These are phyloP conservation scores for Crocallis elinguaria DNA, from an alignment of 2,888 invertebrate species.

Conservation along the genomic window DNA sequence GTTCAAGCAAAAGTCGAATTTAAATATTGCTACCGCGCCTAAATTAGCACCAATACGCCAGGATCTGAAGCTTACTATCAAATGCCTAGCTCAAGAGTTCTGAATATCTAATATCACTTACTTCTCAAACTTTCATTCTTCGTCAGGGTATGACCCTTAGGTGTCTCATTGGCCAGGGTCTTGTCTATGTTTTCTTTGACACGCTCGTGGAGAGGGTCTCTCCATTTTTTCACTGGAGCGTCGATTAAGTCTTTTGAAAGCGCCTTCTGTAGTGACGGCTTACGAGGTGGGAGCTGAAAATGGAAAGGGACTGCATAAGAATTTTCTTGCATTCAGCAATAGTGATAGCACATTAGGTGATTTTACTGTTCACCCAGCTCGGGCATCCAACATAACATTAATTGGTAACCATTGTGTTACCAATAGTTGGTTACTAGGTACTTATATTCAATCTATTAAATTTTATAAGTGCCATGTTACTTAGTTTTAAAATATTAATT, in stretches of 20 bases:
- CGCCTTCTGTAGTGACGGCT: constrained; percentile 76
- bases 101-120: constrained; percentile 53
- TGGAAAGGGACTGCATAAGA: not conserved
- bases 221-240: constrained; percentile 77
- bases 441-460: too few species aligned
- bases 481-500: too few species aligned
- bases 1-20: not conserved
- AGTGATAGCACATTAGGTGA: too few species aligned
- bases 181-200: constrained; percentile 83
- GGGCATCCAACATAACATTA: too few species aligned
- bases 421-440: too few species aligned
- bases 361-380: too few species aligned
- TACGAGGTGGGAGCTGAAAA: constrained; percentile 74
- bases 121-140: constrained; percentile 83
- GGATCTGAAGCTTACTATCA: too few species aligned
- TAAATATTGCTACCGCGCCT: not conserved
- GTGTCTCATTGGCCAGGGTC: constrained; percentile 76
- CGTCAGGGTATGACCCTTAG: constrained; percentile 80
- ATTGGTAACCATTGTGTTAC: too few species aligned
- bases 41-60: too few species aligned
- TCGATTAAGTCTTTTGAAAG: constrained; percentile 72
- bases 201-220: constrained; percentile 79
- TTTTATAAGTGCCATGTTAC: too few species aligned
- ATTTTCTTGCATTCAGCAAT: too few species aligned
- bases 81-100: not conserved